Evolutionary conservation across 2,113 vertebrate species (phyloP), one percentile per base, ranked within the genome.

Genomic region (Ochotona curzoniae): DNA sequence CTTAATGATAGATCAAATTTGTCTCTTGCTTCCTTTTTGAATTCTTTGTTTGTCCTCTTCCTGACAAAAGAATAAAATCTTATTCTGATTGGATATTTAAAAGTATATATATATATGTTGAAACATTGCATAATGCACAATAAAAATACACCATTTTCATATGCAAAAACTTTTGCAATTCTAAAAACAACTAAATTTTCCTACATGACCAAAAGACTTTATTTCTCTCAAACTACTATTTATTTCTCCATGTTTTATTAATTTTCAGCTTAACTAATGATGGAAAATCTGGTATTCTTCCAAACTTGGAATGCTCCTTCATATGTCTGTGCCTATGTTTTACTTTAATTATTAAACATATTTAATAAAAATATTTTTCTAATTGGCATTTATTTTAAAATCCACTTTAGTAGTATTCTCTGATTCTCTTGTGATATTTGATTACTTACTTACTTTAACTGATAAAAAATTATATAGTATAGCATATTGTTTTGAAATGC

Each of bases 381-480:
- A 84, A 90, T 25, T 69, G 90, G 11, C 75, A 8, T 79, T 14
- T 66, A 66, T 60, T 75, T 69, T 7, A 76, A 87, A 94, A 92
- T 12, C 69, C 17, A 82, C 28, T 61, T 63, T 69, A n/a, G 28
- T 79, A 81, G 47, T 66, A 86, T 60, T 93, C 20, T 82, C 26
- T 79, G 15, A 21, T 26, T 86, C 6, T 38, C 30, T 26, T 79
- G 18, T 15, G 88, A 8, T 57, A 10, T 44, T 57, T 57, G 54
- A 57, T 57, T 87, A 25, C 60, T 67, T 95, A 80, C 11, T 64
- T 69, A 74, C 74, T 80, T 69, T 84, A 23, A n/a, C n/a, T 81
- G 67, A 35, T 3, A 75, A 49, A 0, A 25, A 69, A 63, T 69
- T 64, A 1, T 79, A 66, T 86, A 28, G 49, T 49, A 60, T 8